Evolutionary conservation across 2,888 invertebrate genomes (phyloP), one percentile per base, ranked within the genome.

Genomic region (Cerastis rubricosa): DNA sequence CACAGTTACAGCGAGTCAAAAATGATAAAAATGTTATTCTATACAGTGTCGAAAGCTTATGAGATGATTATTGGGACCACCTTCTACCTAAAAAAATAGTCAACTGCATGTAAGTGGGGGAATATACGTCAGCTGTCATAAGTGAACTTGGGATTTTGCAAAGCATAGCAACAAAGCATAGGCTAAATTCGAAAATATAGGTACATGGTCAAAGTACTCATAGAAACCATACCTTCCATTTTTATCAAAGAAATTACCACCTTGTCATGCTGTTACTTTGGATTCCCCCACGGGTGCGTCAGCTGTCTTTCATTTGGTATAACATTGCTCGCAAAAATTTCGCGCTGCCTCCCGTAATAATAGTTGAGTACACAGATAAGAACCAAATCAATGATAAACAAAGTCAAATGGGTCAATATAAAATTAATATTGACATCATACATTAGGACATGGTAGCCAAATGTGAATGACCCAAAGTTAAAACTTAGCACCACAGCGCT

Each of bases 401-500:
- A n/a, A 72, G 14, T 51, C 25, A 1, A 43, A 40, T 63, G 17
- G 35, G 43, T 63, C 40, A 54, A 54, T 54, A 51, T 40, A 12
- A 63, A 40, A 47, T 14, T 11, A 49, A 40, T 78, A 70, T 25
- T 78, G 49, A 51, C 51, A 35, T 29, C 7, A 1, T 17, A 12
- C 43, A 57, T 65, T 65, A 49, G 14, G 11, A 49, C 29, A 14
- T 29, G n/a, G n/a, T 40, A n/a, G n/a, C 19, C 14, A 57, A 71
- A 71, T 71, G 65, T 73, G 74, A 61, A 81, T 73, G 51, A 72
- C 59, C 74, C 22, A 17, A 57, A 35, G 47, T 70, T n/a, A 43
- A 7, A 29, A 25, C n/a, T 14, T 19, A 35, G 22, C n/a, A 29
- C 29, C n/a, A 43, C 29, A 59, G 8, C 14, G 35, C 9, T 22